Base-by-base conservation (phyloP, 1,140 invertebrate genomes). In the Branchinecta lynchi region DNA sequence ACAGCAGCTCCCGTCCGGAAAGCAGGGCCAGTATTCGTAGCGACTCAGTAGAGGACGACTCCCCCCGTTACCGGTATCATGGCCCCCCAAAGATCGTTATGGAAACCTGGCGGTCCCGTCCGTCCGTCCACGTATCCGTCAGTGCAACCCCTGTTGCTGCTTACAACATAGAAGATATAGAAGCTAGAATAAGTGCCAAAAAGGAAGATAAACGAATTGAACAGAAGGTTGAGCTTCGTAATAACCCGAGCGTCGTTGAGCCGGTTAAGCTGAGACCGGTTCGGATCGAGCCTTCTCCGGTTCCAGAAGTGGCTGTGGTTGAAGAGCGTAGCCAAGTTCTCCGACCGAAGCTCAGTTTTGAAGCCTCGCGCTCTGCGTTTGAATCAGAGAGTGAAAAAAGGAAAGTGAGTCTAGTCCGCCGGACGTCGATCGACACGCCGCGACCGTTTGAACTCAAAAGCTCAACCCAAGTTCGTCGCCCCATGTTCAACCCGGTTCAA, bases 401-500 rank as follows among this genome's bases (percentile, higher is more conserved):
- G 6, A 60, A 60, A 20, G 12, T 20, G 51, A 60, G 17, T 60
- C 51, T 60, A 60, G 51, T 60, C 51, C 51, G 51, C 17, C 12
- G 51, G 2, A 60, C 51, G 17, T 60, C 51, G 12, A 60, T 60
- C 17, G 51, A 60, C 51, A 60, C 51, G 51, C 51, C 51, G 6
- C 12, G 51, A 20, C 51, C 51, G 12, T 60, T 60, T 60, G 51
- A 60, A 60, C 17, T 60, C 12, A 60, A 60, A 60, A 15, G 12
- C 12, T 60, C 17, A 60, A 15, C 51, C 12, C 51, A 60, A 20
- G 51, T 60, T 60, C 51, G 51, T 70, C 44, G 44, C 10, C 69
- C 69, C 8, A 45, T 70, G 65, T 65, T 70, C 45, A 70, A 70
- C 15, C 69, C 69, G 15, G 69, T 70, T 21, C 69, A 65, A 20